Evolutionary conservation across 2,888 invertebrate genomes (phyloP), one percentile per base, ranked within the genome.

Genomic region (Ophraella communa): DNA sequence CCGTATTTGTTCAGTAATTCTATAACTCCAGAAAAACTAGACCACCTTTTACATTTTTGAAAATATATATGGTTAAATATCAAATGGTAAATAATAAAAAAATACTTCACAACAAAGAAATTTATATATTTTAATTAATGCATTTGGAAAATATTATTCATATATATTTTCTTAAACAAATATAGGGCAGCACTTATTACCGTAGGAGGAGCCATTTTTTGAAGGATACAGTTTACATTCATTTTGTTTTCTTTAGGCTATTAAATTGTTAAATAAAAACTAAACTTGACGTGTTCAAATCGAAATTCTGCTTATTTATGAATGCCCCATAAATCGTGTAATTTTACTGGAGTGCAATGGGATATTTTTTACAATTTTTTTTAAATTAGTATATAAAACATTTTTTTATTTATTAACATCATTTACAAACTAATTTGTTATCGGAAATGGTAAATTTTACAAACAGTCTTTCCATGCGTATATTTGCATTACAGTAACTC

Each of bases 351-450:
- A 65, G 67, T 23, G 14, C 17, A 24, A 52, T 42, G 62, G 67
- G 79, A 79, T 78, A 77, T 70, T 73, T 54, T 78, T 79, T 79
- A 79, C 79, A 79, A 80, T 79, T 76, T 80, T 83, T 77, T 78
- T 76, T 77, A 77, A 80, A 78, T 79, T 79, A 79, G 78, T 79
- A 81, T 82, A 81, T 81, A 82, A 82, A 82, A 82, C 81, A 82
- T 81, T 80, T 80, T 81, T 82, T 82, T 82, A 80, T 82, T 82
- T 81, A 81, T 81, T 79, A 82, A 81, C 80, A 81, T 82, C 80
- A 80, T 82, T 82, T 82, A 82, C 82, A 82, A 81, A 82, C 80
- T 81, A 79, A 76, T 79, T 79, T 76, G 73, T 65, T 73, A 74
- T 75, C 76, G 77, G 77, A 76, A 77, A 77, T 78, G 77, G 77